Base-by-base conservation (phyloP, 2,113 vertebrate genomes). In the Pluvialis apricaria region DNA sequence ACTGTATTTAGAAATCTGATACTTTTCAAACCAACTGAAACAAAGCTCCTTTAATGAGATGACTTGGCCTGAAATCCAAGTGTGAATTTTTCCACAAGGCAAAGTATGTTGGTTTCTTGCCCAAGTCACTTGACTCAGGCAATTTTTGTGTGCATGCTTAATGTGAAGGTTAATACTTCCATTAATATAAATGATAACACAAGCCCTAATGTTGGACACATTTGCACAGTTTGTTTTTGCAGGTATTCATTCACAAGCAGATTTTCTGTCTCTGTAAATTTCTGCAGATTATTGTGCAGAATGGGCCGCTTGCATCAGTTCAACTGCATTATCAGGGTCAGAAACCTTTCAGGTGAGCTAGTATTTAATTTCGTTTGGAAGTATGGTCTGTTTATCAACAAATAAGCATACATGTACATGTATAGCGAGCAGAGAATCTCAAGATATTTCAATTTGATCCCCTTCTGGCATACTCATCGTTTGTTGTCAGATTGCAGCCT, bases 401-500 rank as follows among this genome's bases (percentile, higher is more conserved):
- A 87, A 70, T 28, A 88, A 65, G 40, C 73, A 88, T 55, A 58
- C 14, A 15, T 75, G 88, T 69, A 95, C 24, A 81, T 55, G 6
- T 61, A 40, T 2, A 76, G 54, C 86, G 66, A 93, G 92, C 71
- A 61, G 49, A 94, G 40, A 79, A 92, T 79, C 78, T 95, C 52
- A 93, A 51, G 84, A 15, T 79, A 86, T 47, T 78, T 92, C 9
- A 2, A n/a, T 61, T 29, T 78, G 58, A 90, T 21, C 64, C 42
- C 20, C 42, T 66, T 32, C 42, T 66, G 68, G n/a, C 85, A 75
- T 72, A 88, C 40, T 52, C 65, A 82, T 79, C 51, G 78, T 68
- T 88, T 96, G 21, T 51, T 92, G 82, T 85, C 86, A 88, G 92
- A 79, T 18, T 66, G 76, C 24, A 97, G 82, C 88, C 94, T 97